A percentile compares a stretch with the other conserved stretches of the same genome.
These are phyloP conservation scores for Rhingia rostrata DNA, from an alignment of 2,888 invertebrate species.

Conservation along the genomic window DNA sequence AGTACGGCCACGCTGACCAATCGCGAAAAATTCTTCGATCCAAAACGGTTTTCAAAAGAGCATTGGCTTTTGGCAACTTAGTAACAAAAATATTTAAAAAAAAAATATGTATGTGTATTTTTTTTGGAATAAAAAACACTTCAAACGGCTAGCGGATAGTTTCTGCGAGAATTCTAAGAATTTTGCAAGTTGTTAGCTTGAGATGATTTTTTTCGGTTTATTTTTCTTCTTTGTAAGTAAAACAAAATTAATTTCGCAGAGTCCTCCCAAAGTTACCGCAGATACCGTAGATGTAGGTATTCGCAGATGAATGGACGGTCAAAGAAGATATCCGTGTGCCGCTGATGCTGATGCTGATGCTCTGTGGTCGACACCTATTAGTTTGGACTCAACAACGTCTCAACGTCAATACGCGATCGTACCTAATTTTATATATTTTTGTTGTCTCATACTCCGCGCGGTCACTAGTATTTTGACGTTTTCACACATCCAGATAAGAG, in stretches of 20 bases:
- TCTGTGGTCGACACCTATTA: constrained; percentile 66
- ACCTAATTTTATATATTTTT: constrained; percentile 74
- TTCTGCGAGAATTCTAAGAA: constrained; percentile 43
- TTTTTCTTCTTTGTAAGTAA: constrained; percentile 46
- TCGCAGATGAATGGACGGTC: constrained; percentile 50
- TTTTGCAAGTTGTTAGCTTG: constrained; percentile 24
- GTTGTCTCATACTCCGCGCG: constrained; percentile 61
- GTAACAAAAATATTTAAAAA: constrained; percentile 9
- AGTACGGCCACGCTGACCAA: constrained; percentile 31
- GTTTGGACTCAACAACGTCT: constrained; percentile 69
- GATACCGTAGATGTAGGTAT: constrained; percentile 21
- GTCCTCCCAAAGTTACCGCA: constrained; percentile 36
- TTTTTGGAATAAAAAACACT: constrained; percentile 36
- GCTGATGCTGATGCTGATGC: constrained; percentile 44
- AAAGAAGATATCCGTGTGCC: constrained; percentile 61
- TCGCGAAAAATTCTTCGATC: constrained; percentile 47
- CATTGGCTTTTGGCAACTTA: constrained; percentile 53
- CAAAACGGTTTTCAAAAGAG: constrained; percentile 58
- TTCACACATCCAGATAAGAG: constrained; percentile 71
- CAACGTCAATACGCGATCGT: constrained; percentile 67
- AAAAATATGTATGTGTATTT: too few species aligned
- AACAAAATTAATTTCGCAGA: constrained; percentile 48
- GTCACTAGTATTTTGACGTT: constrained; percentile 65
- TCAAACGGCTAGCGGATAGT: constrained; percentile 51
- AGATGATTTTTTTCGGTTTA: constrained; percentile 19